Evolutionary conservation across 2,797 vertebrate species (phyloP).

Genomic region (Phrynocephalus guinanensis): DNA sequence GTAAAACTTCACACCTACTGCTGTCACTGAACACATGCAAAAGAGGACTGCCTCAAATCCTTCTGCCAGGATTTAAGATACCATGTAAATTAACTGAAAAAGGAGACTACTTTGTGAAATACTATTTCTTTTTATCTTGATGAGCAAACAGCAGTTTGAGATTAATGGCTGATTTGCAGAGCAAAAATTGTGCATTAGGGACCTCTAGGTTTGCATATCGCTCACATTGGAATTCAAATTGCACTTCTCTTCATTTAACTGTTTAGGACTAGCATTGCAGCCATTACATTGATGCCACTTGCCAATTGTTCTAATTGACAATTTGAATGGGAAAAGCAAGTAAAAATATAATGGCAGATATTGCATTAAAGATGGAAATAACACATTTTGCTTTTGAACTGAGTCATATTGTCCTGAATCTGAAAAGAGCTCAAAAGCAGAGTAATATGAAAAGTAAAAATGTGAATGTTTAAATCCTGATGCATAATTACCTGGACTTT

Average conservation of each 20-base stretch:
- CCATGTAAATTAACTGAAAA: conserved; percentile 65
- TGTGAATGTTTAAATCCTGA: conserved; percentile 17
- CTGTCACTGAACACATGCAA: not conserved
- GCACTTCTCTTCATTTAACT: conserved; percentile 61
- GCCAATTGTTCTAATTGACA: conserved; percentile 42
- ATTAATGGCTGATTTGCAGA: conserved; percentile 67
- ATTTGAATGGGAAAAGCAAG: conserved; percentile 45
- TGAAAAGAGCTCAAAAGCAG: conserved; percentile 4
- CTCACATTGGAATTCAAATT: conserved; percentile 67
- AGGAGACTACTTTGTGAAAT: conserved; percentile 64
- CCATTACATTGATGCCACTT: conserved; percentile 43
- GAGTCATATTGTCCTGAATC: conserved; percentile 40
- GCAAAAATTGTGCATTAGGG: conserved; percentile 67
- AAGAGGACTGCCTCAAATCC: not conserved
- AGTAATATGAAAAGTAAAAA: conserved; percentile 28
- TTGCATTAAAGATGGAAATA: conserved; percentile 40
- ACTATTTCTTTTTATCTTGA: conserved; percentile 67
- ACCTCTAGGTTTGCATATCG: conserved; percentile 54
- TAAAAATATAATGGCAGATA: conserved; percentile 34
- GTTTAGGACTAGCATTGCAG: conserved; percentile 66
- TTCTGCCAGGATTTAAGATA: conserved; percentile 39
- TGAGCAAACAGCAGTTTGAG: conserved; percentile 61
- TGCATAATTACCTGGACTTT: not conserved
- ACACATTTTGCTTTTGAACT: conserved; percentile 41
- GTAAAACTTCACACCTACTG: not conserved